Percentiles rank a stretch among this genome's conserved stretches.
phyloP scores from a whole-genome alignment of 2,113 vertebrate species.

The Vulpes vulpes region DNA sequence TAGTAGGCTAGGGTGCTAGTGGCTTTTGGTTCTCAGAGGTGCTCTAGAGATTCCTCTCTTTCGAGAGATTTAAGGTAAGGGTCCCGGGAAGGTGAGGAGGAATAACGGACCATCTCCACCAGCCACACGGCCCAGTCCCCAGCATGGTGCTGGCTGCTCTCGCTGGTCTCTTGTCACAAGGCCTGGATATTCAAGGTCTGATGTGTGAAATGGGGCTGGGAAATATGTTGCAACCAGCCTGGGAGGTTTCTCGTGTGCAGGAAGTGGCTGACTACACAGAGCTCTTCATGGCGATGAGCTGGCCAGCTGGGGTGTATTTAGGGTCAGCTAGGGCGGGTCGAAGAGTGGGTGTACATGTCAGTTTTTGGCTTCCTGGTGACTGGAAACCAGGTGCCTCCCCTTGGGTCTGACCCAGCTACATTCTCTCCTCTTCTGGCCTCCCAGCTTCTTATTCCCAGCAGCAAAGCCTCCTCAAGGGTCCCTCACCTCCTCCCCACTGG shows the following conservation, averaged over 20 bases:
- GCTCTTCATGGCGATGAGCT: background rate
- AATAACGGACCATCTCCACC: background rate
- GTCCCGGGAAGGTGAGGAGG: background rate
- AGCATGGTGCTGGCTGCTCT: background rate
- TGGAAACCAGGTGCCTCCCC: background rate
- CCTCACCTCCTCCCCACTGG: rapidly evolving
- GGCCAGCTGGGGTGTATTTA: background rate
- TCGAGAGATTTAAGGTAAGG: background rate
- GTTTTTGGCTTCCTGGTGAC: background rate
- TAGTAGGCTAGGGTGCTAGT: background rate
- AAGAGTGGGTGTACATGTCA: background rate
- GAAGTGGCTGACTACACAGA: background rate
- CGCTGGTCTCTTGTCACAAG: too few relatives aligned
- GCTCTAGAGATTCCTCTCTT: background rate
- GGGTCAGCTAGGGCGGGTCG: background rate
- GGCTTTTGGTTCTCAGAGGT: background rate
- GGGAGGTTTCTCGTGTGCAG: background rate
- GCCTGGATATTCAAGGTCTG: background rate
- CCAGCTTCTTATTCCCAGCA: background rate
- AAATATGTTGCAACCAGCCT: background rate
- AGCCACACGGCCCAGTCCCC: background rate
- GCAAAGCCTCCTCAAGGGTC: background rate
- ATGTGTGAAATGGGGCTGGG: background rate
- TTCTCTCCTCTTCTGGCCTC: background rate
- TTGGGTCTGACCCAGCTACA: background rate